A percentile compares a stretch with the other conserved stretches of the same genome.
These are phyloP conservation scores for Oceanodroma tethys DNA, from an alignment of 2,113 vertebrate species.

Conservation along the genomic window DNA sequence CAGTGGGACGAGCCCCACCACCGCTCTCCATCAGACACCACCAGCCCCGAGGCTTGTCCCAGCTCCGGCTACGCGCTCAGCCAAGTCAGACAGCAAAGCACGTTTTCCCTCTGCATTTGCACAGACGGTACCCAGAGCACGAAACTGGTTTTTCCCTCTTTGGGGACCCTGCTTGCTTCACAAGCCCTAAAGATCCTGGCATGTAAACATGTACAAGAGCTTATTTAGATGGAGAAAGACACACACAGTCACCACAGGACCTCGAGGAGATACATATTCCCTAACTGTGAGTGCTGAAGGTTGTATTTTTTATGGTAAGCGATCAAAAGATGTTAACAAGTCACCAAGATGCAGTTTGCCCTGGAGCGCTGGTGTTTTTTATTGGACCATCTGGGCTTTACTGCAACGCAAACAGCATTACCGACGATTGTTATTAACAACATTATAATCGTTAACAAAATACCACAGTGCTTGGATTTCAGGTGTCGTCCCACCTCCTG, in stretches of 20 bases:
- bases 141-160: background rate
- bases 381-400: conserved; percentile 54
- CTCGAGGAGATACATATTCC: background rate
- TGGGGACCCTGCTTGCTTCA: background rate
- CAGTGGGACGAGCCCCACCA: background rate
- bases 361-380: background rate
- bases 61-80: background rate
- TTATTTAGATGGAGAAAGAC: background rate
- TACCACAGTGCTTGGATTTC: background rate
- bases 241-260: background rate
- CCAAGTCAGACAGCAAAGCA: background rate
- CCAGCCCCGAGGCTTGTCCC: fast-evolving
- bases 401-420: conserved; percentile 30
- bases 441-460: conserved; percentile 43
- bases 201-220: background rate
- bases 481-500: background rate
- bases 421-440: background rate
- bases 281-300: background rate
- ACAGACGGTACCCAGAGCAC: background rate
- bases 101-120: background rate
- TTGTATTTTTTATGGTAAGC: background rate
- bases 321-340: background rate
- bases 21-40: background rate
- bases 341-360: background rate
- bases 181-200: background rate